phyloP scores from a whole-genome alignment of 2,113 vertebrate species.

The Hippopotamus amphibius region DNA sequence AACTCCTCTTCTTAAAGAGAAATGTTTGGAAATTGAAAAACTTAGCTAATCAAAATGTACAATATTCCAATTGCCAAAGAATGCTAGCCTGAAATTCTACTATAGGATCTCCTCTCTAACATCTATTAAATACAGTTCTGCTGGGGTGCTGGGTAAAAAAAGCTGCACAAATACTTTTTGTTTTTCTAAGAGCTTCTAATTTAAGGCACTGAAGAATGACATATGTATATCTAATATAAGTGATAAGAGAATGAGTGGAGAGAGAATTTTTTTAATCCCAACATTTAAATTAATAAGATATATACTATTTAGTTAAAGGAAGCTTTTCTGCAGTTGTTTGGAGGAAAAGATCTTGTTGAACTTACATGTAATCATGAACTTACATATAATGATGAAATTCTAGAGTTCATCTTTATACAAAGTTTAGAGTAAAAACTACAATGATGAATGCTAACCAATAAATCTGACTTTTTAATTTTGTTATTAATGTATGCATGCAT shows the following conservation, averaged over 20 bases:
- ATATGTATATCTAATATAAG: background rate
- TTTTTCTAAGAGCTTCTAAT: background rate
- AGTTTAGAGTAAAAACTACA: background rate
- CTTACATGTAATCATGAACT: background rate
- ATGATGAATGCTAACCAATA: background rate
- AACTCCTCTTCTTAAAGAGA: constrained; percentile 21
- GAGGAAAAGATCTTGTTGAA: background rate
- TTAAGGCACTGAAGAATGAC: background rate
- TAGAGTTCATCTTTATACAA: background rate
- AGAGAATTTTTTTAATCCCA: background rate
- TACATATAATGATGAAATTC: background rate
- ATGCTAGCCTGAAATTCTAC: background rate
- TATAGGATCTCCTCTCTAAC: background rate
- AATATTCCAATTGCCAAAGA: background rate
- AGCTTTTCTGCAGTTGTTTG: background rate
- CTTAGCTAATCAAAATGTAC: background rate
- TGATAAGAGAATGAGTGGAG: background rate
- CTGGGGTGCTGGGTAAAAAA: background rate
- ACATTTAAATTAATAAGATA: background rate
- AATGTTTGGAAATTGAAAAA: constrained; percentile 34
- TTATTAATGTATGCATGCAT: background rate
- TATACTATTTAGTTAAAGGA: background rate
- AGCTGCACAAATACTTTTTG: background rate
- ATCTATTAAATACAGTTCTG: background rate
- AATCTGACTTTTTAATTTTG: background rate